Percentiles rank a stretch among this genome's conserved stretches.
Evolutionary conservation across 1,140 invertebrate species (phyloP).

Genomic region (Mamestra configurata): DNA sequence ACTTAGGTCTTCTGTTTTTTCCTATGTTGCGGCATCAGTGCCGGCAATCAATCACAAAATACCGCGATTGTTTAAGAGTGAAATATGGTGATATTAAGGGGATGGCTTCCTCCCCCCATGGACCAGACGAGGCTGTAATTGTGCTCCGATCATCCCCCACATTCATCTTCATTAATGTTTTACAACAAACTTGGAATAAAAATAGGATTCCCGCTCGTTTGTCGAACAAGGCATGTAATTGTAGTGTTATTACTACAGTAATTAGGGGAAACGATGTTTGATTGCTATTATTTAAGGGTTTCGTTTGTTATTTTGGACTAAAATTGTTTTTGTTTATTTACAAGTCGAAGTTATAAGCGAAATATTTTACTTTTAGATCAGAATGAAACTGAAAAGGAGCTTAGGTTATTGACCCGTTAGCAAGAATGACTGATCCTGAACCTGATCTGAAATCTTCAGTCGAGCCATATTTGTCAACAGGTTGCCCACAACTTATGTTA

Average conservation of each 20-base stretch:
- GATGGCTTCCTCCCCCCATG: constrained; percentile 31
- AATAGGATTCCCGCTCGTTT: constrained; percentile 23
- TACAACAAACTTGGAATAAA: constrained; percentile 42
- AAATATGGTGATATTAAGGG: constrained; percentile 57
- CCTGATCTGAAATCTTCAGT: no score
- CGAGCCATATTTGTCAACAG: no score
- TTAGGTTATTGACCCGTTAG: no score
- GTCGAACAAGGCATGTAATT: background rate
- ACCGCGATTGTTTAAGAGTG: constrained; percentile 56
- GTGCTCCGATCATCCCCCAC: constrained; percentile 39
- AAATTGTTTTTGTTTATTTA: background rate
- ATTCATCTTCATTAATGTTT: constrained; percentile 49
- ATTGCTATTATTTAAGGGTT: background rate
- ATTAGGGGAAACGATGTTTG: background rate
- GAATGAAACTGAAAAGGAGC: background rate
- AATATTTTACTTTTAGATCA: no score
- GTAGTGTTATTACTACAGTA: constrained; percentile 1
- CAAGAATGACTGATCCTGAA: no score
- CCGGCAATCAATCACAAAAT: constrained; percentile 55
- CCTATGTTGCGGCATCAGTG: background rate
- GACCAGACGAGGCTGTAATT: constrained; percentile 48
- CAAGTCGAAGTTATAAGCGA: no score
- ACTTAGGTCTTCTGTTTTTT: background rate
- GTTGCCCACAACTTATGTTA: no score
- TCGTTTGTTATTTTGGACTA: background rate